These are phyloP conservation scores for Hydrolagus colliei DNA, from an alignment of 2,797 vertebrate species.

Conservation along the genomic window DNA sequence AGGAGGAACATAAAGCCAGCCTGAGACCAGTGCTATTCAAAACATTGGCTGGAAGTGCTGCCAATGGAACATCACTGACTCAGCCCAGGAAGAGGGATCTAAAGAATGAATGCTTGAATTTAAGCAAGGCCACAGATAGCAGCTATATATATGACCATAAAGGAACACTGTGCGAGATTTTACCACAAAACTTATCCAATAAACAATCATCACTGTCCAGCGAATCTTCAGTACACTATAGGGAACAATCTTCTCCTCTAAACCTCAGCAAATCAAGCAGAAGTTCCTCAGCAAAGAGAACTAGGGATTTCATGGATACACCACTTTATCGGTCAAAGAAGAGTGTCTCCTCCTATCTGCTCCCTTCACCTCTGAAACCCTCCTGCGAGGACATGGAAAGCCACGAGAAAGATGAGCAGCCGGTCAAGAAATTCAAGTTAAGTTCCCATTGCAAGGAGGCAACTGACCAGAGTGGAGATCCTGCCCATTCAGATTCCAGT, in stretches of 20 bases:
- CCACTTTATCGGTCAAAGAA: neutral
- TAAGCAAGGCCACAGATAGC: constrained; percentile 5
- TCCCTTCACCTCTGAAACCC: neutral
- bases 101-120: constrained; percentile 6
- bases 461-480: neutral
- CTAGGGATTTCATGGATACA: neutral
- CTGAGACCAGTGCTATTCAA: neutral
- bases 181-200: constrained; percentile 27
- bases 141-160: constrained; percentile 17
- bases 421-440: neutral
- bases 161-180: constrained; percentile 9
- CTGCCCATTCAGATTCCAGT: neutral
- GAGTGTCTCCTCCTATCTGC: neutral
- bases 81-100: neutral
- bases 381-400: constrained; percentile 14
- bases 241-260: constrained; percentile 23
- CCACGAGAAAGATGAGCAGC: constrained; percentile 2
- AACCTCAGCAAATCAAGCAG: constrained; percentile 23
- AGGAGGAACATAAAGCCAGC: neutral
- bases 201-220: neutral
- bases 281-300: constrained; percentile 12
- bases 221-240: constrained; percentile 1
- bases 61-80: neutral
- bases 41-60: neutral
- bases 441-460: neutral